Evolutionary conservation across 2,113 vertebrate species (phyloP), one percentile per base, ranked within the genome.

Genomic region (Sinocyclocheilus maitianheensis): DNA sequence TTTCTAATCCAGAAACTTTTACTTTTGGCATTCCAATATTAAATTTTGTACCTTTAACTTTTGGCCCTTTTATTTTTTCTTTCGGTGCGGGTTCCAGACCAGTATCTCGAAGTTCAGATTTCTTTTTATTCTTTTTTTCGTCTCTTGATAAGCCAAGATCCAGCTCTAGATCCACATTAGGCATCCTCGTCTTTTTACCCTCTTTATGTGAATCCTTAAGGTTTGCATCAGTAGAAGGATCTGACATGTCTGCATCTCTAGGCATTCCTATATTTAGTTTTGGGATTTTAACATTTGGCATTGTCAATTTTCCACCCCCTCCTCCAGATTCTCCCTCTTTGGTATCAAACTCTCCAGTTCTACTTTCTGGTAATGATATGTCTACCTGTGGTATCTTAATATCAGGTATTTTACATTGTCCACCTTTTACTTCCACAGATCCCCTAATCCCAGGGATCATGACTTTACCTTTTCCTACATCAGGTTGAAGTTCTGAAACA

Each of bases 21-120:
- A 88, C 91, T 84, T 94, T 95, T 81, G 93, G 91, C 87, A 91
- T 90, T 81, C 92, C 93, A 43, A 94, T 93, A 84, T 94, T 93
- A 34, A 94, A 93, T 80, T 93, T 94, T 22, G 91, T 91, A 80
- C 93, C 93, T 91, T 94, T 96, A 11, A 93, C 76, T 86, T 90
- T 90, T 55, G 91, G 77, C 0, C 88, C 93, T 34, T 94, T 94
- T 24, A 40, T 84, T 86, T 92, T 93, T 0, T 18, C 26, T 11
- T 85, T 92, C 0, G 62, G 24, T 40, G 30, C 89, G 81, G 62
- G 81, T 48, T 93, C 93, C 0, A 90, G 37, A 34, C 92, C 88
- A 63, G 92, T 43, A 46, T 93, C 91, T 81, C 91, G 90, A 18
- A 90, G 69, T 67, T 93, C 92, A 77, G 91, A 55, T 5, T 92